phyloP scores from a whole-genome alignment of 2,113 vertebrate species.

The Megaceryle maxima region DNA sequence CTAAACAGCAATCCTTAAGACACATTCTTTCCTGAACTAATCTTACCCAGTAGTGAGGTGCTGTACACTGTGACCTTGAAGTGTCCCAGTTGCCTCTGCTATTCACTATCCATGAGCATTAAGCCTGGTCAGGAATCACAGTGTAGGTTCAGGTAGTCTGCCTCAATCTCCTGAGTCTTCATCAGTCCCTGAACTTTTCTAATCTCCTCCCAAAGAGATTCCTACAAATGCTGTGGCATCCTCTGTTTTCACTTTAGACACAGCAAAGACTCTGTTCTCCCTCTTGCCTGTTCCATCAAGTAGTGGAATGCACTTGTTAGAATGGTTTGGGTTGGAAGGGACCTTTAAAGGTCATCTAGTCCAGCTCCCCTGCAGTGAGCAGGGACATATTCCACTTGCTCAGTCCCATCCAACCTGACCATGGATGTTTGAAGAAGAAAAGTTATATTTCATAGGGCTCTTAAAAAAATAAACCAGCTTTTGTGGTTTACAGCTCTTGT shows the following conservation, averaged over 20 bases:
- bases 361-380: too few relatives aligned
- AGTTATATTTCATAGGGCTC: neutral
- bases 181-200: neutral
- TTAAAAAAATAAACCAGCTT: neutral
- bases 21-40: neutral
- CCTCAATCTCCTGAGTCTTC: neutral
- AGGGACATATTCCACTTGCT: too few relatives aligned
- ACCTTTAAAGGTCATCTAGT: too few relatives aligned
- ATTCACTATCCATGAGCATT: neutral
- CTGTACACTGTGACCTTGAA: neutral
- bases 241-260: neutral
- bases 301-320: neutral
- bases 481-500: neutral
- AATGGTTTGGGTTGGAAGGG: too few relatives aligned
- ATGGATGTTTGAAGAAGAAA: neutral
- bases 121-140: neutral
- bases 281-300: neutral
- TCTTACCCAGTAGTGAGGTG: neutral
- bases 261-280: too few relatives aligned
- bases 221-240: neutral
- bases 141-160: neutral
- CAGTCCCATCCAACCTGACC: too few relatives aligned
- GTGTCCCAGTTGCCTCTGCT: neutral
- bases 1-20: neutral
- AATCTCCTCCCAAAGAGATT: neutral